Evolutionary conservation across 2,888 invertebrate species (phyloP), one percentile per base, ranked within the genome.

Genomic region (Cenopis cana): DNA sequence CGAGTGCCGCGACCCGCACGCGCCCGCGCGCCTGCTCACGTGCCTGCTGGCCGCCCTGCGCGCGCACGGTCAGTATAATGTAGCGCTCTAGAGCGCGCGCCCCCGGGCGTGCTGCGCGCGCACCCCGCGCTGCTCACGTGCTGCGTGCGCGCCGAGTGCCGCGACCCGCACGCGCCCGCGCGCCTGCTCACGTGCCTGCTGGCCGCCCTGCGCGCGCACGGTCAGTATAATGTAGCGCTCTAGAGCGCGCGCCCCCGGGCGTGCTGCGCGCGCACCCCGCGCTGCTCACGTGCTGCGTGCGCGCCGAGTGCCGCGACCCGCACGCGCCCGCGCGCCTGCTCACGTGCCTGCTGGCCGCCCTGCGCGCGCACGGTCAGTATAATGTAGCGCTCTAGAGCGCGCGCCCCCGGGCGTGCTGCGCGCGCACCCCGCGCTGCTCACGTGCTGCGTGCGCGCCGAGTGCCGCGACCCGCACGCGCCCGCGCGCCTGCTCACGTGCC

Each of bases 231-330:
- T n/a, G n/a, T n/a, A n/a, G n/a, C n/a, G n/a, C n/a, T n/a, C n/a
- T n/a, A n/a, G n/a, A n/a, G 29, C 93, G 98, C 78, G 97, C 98
- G 0, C 96, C 97, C 85, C 98, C n/a, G n/a, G n/a, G 98, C 94
- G 17, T 54, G 56, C 72, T 20, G 49, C 55, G 55, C 67, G 50
- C 72, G 41, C 61, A 36, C 59, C 54, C 38, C 38, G 49, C 64
- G 59, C 65, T 67, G 38, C 56, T 64, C 56, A 61, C 49, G 2
- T 59, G 18, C 36, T 65, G 5, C 54, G 12, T 2, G 64, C 59
- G 0, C 64, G 54, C 38, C 38, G 52, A n/a, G 5, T 5, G 3
- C 29, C 3, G 29, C 29, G 5, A 2, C 5, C 29, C 29, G 3
- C 2, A 5, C 5, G 5, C 29, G 5, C n/a, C 29, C 29, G 29